Evolutionary conservation across 1,140 invertebrate genomes (phyloP), one percentile per base, ranked within the genome.

Genomic region (Drosophila rufa): DNA sequence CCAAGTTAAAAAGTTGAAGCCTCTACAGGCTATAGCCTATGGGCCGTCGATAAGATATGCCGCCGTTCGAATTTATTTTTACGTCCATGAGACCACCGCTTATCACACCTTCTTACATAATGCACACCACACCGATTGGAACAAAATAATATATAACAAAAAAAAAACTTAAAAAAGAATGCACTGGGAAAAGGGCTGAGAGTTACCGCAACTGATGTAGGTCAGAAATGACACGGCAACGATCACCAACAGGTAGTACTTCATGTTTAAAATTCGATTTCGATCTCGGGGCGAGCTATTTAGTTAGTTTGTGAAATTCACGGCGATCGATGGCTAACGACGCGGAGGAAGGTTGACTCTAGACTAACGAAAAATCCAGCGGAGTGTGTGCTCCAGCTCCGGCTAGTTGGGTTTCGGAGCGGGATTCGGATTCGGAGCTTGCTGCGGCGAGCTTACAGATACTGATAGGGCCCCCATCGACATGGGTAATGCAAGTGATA

Each of bases 121-220:
- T 12, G n/a, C 46, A 76, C 53, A 48, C 61, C 19, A 9, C 51
- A 55, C 53, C 36, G 14, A 36, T 56, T 25, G 14, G 14, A 27
- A 14, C 22, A 61, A 43, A 40, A 6, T 60, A 25, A 57, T 6
- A 14, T 15, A 30, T 9, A 12, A 33, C n/a, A 22, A 50, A 60
- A 73, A 70, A 56, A 40, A 22, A 11, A 30, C 12, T 12, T 0
- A 17, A 15, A 40, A 19, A 17, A 14, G 11, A 42, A 8, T 9
- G n/a, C 5, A 42, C 11, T n/a, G 4, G 14, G 5, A n/a, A 12
- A 15, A 43, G 15, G 33, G n/a, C 36, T 14, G 14, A 3, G 9
- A 40, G 68, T 89, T 90, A 90, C 85, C 85, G 45, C 68, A 82
- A 45, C 62, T 79, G 47, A 85, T 89, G 68, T 90, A 90, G 33